Conservation (phyloP, 2,113 vertebrate genomes). For the Lethenteron reissneri region DNA sequence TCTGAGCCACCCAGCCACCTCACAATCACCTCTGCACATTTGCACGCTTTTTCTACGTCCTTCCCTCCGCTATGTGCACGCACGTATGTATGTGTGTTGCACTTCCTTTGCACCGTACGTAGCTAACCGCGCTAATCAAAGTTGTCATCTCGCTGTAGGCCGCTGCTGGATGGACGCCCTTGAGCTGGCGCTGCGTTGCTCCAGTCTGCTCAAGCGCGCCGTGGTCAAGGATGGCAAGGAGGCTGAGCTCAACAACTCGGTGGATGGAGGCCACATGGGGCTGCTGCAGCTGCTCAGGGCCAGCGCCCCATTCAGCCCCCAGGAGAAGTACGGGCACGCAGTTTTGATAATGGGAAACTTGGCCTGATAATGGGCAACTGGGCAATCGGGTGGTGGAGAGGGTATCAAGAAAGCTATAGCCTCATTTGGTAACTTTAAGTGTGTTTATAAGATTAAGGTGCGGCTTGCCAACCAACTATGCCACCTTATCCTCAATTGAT, state of each 20-base stretch:
- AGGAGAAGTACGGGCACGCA: too few species aligned
- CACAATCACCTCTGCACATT: neutral
- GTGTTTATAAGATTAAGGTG: too few species aligned
- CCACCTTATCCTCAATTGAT: too few species aligned
- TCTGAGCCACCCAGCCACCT: neutral
- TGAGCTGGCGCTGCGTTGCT: slow-evolving; percentile 90
- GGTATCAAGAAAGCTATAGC: too few species aligned
- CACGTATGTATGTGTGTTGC: slow-evolving; percentile 3
- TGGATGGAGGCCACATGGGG: slow-evolving; percentile 55
- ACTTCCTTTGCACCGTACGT: slow-evolving; percentile 8
- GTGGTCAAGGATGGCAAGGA: slow-evolving; percentile 95
- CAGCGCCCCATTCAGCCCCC: too few species aligned
- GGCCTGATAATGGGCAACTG: too few species aligned
- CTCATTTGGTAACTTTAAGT: too few species aligned
- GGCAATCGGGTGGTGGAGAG: too few species aligned
- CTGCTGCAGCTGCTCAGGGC: slow-evolving; percentile 14
- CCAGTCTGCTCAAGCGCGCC: slow-evolving; percentile 78
- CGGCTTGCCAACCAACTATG: too few species aligned
- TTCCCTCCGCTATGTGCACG: neutral
- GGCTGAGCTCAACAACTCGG: slow-evolving; percentile 36
- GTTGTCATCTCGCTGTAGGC: slow-evolving; percentile 25
- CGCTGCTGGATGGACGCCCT: slow-evolving; percentile 98
- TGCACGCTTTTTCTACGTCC: neutral
- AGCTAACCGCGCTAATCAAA: neutral
- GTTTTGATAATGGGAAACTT: too few species aligned